Base-by-base conservation (phyloP, 2,113 vertebrate genomes). In the Alectura lathami region DNA sequence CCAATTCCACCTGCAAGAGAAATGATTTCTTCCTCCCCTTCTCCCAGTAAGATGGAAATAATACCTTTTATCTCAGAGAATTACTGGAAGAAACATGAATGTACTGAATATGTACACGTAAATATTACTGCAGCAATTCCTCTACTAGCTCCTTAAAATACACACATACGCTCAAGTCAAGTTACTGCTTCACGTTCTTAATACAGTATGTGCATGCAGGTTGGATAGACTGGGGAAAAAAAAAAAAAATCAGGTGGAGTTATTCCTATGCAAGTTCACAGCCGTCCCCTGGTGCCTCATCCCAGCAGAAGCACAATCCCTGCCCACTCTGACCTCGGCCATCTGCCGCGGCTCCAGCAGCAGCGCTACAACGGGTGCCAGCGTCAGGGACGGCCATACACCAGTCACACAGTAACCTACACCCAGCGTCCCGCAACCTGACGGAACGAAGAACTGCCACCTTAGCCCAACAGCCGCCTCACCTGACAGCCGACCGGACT, bases 341-440 rank as follows among this genome's bases (percentile, higher is more conserved):
- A 96, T 94, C 94, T 95, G 91, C 88, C 70, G 56, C 93, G 86
- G 79, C 85, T 84, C 66, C 51, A 91, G 56, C 64, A 84, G 53
- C 56, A 63, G 38, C 1, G n/a, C 72, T 90, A 64, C 77, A 42
- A 34, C 73, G 76, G 88, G 76, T 72, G 56, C 56, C 84, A 78
- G 68, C 77, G 91, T 79, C 54, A 74, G 64, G 76, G 59, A 34
- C 74, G 86, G 83, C 11, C 85, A 69, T 66, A 86, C 93, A 75
- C 88, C 57, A 72, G 80, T 95, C 68, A 96, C 88, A 94, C 76
- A 86, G 90, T 94, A 94, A 95, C 94, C 90, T 93, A 34, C 3
- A 94, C 94, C 73, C 78, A 18, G 1, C 30, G 53, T 94, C 73
- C 80, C 72, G n/a, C 70, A 81, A 90, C 56, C 36, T 91, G 64